Evolutionary conservation across 2,888 invertebrate species (phyloP).

Genomic region (Pyralis farinalis): DNA sequence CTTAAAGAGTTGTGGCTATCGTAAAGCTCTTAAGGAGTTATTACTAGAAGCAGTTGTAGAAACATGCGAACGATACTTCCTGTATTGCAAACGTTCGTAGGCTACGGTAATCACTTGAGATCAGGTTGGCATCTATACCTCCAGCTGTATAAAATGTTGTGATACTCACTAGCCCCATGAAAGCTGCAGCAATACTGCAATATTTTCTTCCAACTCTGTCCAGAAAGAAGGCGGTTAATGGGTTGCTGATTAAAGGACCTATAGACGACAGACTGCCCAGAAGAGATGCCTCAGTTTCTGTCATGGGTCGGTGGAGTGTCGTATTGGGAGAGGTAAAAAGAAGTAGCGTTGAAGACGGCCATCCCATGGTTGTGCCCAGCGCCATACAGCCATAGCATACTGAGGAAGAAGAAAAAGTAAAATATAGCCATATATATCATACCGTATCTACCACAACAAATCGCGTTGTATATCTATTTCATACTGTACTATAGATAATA

Average conservation of each 20-base stretch:
- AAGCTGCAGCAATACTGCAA: slow-evolving; percentile 24
- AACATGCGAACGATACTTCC: no score
- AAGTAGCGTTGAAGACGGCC: slow-evolving; percentile 15
- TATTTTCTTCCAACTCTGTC: slow-evolving; percentile 41
- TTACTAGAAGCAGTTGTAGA: no score
- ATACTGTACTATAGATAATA: no score
- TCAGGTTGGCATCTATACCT: no score
- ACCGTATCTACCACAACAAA: no score
- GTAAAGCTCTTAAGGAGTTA: no score
- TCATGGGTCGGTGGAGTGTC: slow-evolving; percentile 35
- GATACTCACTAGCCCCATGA: slow-evolving; percentile 29
- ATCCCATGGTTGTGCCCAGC: slow-evolving; percentile 13
- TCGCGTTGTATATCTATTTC: no score
- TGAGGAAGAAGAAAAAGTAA: slow-evolving; percentile 1
- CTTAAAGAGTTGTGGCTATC: no score
- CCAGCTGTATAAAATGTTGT: no score
- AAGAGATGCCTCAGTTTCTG: slow-evolving; percentile 35
- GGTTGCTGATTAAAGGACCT: slow-evolving; percentile 34
- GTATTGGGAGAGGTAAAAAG: slow-evolving; percentile 29
- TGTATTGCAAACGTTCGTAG: no score
- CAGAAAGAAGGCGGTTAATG: slow-evolving; percentile 32
- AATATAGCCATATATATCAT: no score
- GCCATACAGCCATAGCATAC: slow-evolving; percentile 15
- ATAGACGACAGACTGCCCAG: slow-evolving; percentile 39
- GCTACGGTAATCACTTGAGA: no score